These are phyloP conservation scores for Manis javanica DNA, from an alignment of 2,797 vertebrate species.

Conservation along the genomic window DNA sequence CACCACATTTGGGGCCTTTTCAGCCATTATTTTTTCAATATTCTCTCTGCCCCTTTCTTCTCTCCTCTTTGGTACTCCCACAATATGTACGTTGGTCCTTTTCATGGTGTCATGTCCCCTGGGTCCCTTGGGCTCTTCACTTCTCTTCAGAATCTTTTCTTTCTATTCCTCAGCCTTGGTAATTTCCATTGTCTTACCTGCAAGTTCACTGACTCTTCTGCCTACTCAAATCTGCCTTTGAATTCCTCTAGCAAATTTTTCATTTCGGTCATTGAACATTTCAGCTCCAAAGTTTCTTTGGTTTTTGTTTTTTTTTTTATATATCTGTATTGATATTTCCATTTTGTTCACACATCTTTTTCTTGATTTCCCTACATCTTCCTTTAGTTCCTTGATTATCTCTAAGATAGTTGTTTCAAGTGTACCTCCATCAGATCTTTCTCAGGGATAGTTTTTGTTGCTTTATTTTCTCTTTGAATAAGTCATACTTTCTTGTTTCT, in stretches of 20 bases:
- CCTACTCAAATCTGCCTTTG: background rate
- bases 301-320: background rate
- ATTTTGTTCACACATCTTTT: background rate
- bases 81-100: background rate
- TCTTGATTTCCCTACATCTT: background rate
- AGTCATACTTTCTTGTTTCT: background rate
- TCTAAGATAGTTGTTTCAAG: background rate
- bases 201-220: background rate
- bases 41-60: background rate
- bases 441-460: background rate
- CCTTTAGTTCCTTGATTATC: background rate
- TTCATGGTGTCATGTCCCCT: background rate
- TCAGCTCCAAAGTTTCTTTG: background rate
- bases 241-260: background rate
- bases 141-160: background rate
- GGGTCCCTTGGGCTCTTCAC: background rate
- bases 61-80: background rate
- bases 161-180: background rate
- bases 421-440: background rate
- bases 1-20: background rate
- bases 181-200: background rate
- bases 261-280: background rate
- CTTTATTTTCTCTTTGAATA: background rate
- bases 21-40: background rate
- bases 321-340: background rate